Evolutionary conservation across 2,113 vertebrate genomes (phyloP).

Genomic region (Hippoglossus stenolepis): DNA sequence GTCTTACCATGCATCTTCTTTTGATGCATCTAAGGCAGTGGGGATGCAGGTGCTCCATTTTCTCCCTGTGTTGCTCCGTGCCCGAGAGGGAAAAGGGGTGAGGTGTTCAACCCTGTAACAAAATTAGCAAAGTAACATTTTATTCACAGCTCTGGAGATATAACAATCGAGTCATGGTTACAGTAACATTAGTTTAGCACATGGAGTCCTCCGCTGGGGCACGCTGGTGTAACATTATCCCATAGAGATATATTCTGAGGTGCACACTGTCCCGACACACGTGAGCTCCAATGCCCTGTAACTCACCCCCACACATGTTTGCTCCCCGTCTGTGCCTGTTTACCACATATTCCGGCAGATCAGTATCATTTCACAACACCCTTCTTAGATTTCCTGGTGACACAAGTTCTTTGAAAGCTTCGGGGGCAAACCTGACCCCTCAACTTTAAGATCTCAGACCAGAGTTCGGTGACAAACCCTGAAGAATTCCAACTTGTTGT

Average conservation of each 20-base stretch:
- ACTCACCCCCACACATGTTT: conserved; percentile 14
- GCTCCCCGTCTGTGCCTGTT: conserved; percentile 7
- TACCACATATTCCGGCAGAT: conserved; percentile 46
- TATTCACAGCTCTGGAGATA: not conserved
- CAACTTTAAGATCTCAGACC: conserved; percentile 5
- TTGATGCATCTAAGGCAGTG: conserved; percentile 97
- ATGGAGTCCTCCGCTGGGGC: not conserved
- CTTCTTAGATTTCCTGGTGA: conserved; percentile 65
- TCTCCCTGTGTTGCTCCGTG: conserved; percentile 22
- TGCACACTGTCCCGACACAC: not conserved
- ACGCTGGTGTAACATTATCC: conserved; percentile 14
- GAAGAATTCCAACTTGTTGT: not conserved
- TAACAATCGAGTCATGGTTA: not conserved
- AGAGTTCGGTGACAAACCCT: not conserved
- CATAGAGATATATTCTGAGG: not conserved
- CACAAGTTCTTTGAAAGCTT: conserved; percentile 29
- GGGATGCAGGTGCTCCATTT: conserved; percentile 91
- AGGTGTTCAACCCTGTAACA: conserved; percentile 49
- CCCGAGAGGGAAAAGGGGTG: not conserved
- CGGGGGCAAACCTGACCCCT: conserved; percentile 44
- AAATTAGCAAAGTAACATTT: not conserved
- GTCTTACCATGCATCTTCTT: conserved; percentile 93
- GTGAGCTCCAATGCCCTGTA: conserved; percentile 11
- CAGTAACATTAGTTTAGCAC: not conserved
- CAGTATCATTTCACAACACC: conserved; percentile 73